Percentiles rank a stretch among this genome's conserved stretches.
Evolutionary conservation across 2,888 invertebrate genomes (phyloP).

Genomic region (Tetragonula carbonaria): DNA sequence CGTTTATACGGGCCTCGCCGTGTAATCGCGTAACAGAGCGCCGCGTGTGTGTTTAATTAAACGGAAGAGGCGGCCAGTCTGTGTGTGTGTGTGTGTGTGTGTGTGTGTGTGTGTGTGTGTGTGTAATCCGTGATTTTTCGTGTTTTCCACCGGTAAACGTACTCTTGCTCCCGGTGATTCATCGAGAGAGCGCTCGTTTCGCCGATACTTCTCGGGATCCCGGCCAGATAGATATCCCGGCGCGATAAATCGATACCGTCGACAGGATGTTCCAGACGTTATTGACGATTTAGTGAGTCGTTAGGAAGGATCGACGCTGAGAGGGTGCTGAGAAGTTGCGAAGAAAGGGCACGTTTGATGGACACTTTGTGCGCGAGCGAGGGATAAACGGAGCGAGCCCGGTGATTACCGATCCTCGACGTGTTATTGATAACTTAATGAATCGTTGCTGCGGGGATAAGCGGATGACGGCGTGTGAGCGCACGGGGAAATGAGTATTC

Average conservation of each 20-base stretch:
- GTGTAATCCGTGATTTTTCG: constrained; percentile 30
- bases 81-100: background rate
- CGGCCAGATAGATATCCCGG: constrained; percentile 28
- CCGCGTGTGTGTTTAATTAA: constrained; percentile 39
- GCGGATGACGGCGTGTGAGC: background rate
- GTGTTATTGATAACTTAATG: constrained; percentile 48
- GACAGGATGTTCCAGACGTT: constrained; percentile 48
- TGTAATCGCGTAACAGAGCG: background rate
- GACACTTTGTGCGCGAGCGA: constrained; percentile 34
- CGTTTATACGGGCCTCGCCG: background rate
- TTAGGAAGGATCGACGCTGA: constrained; percentile 8
- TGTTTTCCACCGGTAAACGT: constrained; percentile 11
- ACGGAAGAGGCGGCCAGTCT: constrained; percentile 33
- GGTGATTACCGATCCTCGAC: constrained; percentile 15
- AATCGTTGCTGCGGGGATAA: constrained; percentile 6
- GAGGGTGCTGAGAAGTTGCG: constrained; percentile 10
- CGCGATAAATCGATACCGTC: constrained; percentile 48
- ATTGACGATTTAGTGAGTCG: constrained; percentile 53
- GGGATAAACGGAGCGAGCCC: constrained; percentile 29
- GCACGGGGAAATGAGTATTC: constrained; percentile 7
- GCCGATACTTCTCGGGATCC: constrained; percentile 9
- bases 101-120: background rate
- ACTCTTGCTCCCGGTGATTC: constrained; percentile 26
- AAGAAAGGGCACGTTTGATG: constrained; percentile 22
- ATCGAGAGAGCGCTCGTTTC: constrained; percentile 3